Base-by-base conservation (phyloP, 92 coral and sea anemone genomes). In the Zoanthus solanderi region DNA sequence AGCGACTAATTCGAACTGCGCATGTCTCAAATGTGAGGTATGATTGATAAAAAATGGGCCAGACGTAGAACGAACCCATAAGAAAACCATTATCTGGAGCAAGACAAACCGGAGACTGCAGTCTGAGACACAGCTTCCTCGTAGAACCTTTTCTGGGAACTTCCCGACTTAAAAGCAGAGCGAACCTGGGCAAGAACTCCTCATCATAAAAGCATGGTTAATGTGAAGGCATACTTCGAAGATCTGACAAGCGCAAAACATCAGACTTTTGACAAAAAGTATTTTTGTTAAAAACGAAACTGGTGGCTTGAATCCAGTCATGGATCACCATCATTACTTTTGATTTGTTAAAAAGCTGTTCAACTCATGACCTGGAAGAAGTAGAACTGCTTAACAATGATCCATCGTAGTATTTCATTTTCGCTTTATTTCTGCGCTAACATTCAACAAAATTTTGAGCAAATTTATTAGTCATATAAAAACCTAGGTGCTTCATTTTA, bases 1-100 rank as follows among this genome's bases (percentile, higher is more conserved):
- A 81, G 76, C 42, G 85, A 81, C 63, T 81, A 48, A 42, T 9
- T 61, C 32, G 44, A 57, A 54, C 67, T 13, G 45, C 7, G 75
- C 14, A 30, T 69, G 47, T 16, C 6, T 77, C 47, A 2, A 52
- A 37, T 14, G 10, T 2, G 66, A 16, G 61, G 23, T 15, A 8
- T 46, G 28, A 30, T 18, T 77, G 80, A 48, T 42, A 45, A 76
- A n/a, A 54, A 9, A 45, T 17, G 30, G 76, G 1, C 15, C 76
- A 14, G 76, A 30, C 48, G 4, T 30, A 11, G 69, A 69, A 63
- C n/a, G 9, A n/a, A 9, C 30, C 69, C 28, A 7, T 16, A 69
- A 3, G 45, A 31, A 28, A 30, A 32, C 16, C 45, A 31, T 10
- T 34, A 14, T 5, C 16, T 69, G 75, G 29, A 28, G 13, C 73